These are phyloP conservation scores for Dysmachus trigonus DNA, from an alignment of 2,888 invertebrate genomes.

Conservation along the genomic window DNA sequence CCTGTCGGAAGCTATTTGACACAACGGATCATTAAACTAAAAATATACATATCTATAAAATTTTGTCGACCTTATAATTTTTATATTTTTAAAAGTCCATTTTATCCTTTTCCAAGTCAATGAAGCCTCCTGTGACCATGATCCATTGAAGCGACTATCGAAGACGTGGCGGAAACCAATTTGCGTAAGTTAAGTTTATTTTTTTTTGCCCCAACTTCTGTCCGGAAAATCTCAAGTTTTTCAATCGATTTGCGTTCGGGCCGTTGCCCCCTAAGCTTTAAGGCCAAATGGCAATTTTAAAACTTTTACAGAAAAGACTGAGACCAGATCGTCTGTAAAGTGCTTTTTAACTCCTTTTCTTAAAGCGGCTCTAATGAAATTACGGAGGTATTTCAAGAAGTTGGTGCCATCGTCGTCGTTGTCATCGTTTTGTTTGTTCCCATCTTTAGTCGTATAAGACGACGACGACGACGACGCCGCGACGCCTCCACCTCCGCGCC, in stretches of 20 bases:
- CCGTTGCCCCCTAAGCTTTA: conserved; percentile 31
- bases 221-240: conserved; percentile 10
- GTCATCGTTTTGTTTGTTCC: neutral
- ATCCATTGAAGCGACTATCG: neutral
- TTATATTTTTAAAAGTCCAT: neutral
- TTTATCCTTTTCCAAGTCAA: neutral
- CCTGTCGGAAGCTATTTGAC: no score
- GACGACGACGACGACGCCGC: neutral
- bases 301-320: conserved; percentile 27
- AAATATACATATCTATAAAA: neutral
- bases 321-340: conserved; percentile 23
- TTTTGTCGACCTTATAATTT: no score
- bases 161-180: neutral
- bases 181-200: neutral
- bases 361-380: conserved; percentile 17
- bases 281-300: conserved; percentile 39
- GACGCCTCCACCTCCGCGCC: neutral
- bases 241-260: conserved; percentile 12
- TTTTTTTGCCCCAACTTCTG: neutral
- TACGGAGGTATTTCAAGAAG: conserved; percentile 2
- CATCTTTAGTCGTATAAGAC: neutral
- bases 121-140: neutral
- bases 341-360: conserved; percentile 17
- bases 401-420: neutral
- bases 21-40: no score